Evolutionary conservation across 2,797 vertebrate genomes (phyloP).

Genomic region (Capromys pilorides): DNA sequence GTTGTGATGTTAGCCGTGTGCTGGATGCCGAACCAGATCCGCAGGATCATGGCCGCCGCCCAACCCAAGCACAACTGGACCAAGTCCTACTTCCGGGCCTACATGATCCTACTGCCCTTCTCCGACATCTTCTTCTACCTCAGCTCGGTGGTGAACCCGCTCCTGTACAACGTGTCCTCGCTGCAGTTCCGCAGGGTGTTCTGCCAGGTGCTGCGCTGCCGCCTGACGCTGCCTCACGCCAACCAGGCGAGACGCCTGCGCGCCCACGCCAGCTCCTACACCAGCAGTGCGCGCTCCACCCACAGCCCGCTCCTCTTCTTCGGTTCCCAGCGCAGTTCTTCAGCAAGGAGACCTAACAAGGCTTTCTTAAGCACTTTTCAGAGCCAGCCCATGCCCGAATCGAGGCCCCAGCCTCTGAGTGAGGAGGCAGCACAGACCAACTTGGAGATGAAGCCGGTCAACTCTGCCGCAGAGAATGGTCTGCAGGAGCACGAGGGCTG

Average conservation of each 20-base stretch:
- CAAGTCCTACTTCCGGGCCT: conserved; percentile 87
- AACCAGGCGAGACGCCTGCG: conserved; percentile 87
- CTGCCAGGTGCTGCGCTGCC: conserved; percentile 92
- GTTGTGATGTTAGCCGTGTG: conserved; percentile 91
- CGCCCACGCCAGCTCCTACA: conserved; percentile 51
- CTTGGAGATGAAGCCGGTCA: neutral
- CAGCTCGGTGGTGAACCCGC: conserved; percentile 96
- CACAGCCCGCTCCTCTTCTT: conserved; percentile 85
- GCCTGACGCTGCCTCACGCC: conserved; percentile 88
- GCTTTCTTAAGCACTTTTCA: conserved; percentile 84
- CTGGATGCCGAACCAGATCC: conserved; percentile 96
- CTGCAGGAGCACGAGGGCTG: conserved; percentile 83
- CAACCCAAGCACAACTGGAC: conserved; percentile 92
- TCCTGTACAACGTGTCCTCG: conserved; percentile 96
- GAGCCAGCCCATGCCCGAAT: conserved; percentile 1
- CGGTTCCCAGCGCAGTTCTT: conserved; percentile 79
- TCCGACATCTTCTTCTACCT: conserved; percentile 96
- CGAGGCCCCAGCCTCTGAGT: neutral
- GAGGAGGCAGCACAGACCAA: conserved; percentile 32
- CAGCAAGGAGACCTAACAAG: conserved; percentile 66
- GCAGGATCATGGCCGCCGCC: conserved; percentile 92
- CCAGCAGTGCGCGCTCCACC: conserved; percentile 78
- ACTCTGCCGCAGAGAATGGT: conserved; percentile 49
- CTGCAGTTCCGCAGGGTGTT: conserved; percentile 94
- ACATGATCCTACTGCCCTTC: conserved; percentile 90